Evolutionary conservation across 2,888 invertebrate species (phyloP).

Genomic region (Lasius platythorax): DNA sequence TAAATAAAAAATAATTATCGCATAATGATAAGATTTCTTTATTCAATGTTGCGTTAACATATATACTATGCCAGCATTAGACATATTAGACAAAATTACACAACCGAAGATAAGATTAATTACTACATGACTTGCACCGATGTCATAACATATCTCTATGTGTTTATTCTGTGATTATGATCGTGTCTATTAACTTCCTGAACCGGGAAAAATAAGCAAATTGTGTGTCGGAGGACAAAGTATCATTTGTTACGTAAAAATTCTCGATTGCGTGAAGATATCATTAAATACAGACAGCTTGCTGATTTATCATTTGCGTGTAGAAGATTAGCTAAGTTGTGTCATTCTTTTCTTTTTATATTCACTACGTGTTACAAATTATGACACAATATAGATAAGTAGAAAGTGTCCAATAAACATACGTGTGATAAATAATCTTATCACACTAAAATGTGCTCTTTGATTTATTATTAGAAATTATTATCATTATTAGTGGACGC

Average conservation of each 20-base stretch:
- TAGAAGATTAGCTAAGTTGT: not conserved
- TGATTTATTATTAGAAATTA: not conserved
- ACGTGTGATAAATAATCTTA: not conserved
- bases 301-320: conserved; percentile 3
- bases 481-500: not conserved
- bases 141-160: not conserved
- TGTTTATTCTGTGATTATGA: conserved; percentile 34
- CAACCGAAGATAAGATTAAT: not conserved
- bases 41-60: not conserved
- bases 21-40: not conserved
- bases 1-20: not conserved
- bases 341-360: not conserved
- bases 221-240: not conserved
- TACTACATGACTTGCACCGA: conserved; percentile 46
- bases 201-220: not conserved
- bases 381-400: not conserved
- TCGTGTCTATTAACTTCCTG: conserved; percentile 49
- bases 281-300: not conserved
- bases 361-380: not conserved
- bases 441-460: not conserved
- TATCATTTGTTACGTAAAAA: conserved; percentile 30
- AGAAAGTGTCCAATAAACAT: not conserved
- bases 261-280: not conserved
- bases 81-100: not conserved
- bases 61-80: not conserved